These are phyloP conservation scores for Eonycteris spelaea DNA, from an alignment of 2,113 vertebrate species.

Conservation along the genomic window DNA sequence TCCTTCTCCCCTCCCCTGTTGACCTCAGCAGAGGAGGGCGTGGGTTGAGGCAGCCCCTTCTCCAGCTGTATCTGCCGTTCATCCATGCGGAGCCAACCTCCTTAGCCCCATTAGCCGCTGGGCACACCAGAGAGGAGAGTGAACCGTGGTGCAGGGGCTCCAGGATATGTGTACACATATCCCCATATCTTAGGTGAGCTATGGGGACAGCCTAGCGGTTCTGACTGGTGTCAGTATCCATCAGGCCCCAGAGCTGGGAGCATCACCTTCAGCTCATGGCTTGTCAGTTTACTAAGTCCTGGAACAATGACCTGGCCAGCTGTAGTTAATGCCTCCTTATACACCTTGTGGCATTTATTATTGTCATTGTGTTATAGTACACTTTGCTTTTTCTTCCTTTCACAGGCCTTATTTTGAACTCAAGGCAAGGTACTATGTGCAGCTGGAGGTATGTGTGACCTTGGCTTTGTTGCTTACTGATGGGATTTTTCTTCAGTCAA, in stretches of 20 bases:
- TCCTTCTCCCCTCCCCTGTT: rapidly evolving
- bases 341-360: too few species aligned
- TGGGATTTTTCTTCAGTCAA: background rate
- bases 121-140: background rate
- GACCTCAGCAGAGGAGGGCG: background rate
- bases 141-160: background rate
- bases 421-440: conserved; percentile 96
- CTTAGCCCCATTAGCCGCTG: background rate
- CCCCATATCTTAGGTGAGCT: background rate
- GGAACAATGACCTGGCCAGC: background rate
- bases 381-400: conserved; percentile 12
- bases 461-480: background rate
- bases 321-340: rapidly evolving
- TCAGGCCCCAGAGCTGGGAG: too few species aligned
- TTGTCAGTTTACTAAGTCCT: background rate
- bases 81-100: background rate
- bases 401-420: conserved; percentile 97
- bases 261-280: background rate
- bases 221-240: background rate
- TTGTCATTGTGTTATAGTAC: background rate
- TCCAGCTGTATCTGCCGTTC: background rate
- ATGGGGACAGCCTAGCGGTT: too few species aligned
- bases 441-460: conserved; percentile 90
- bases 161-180: rapidly evolving
- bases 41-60: background rate